Percentiles rank a stretch among this genome's conserved stretches.
phyloP scores from a whole-genome alignment of 92 coral and sea anemone species.

The Epizoanthus ramosus region DNA sequence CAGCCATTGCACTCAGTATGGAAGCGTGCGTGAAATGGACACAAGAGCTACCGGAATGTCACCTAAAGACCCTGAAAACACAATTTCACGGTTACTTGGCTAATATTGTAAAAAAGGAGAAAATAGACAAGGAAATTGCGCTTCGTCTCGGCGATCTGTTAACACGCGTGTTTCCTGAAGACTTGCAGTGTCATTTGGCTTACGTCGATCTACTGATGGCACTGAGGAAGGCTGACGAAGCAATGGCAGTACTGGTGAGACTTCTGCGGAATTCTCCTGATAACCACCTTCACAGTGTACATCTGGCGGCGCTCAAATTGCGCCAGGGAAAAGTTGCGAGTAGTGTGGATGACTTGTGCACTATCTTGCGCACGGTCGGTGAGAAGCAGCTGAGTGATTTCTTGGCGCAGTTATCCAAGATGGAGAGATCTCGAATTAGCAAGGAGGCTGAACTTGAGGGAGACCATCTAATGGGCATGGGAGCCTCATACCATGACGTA shows the following conservation, averaged over 20 bases:
- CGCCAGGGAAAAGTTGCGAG: constrained; percentile 67
- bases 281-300: constrained; percentile 67
- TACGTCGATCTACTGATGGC: constrained; percentile 76
- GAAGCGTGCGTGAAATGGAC: constrained; percentile 56
- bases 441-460: constrained; percentile 82
- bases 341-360: constrained; percentile 75
- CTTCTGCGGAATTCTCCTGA: constrained; percentile 73
- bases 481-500: constrained; percentile 39
- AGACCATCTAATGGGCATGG: constrained; percentile 41
- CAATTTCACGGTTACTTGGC: constrained; percentile 57
- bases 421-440: constrained; percentile 62
- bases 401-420: constrained; percentile 56
- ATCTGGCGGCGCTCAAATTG: constrained; percentile 83
- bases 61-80: constrained; percentile 48
- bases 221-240: constrained; percentile 75
- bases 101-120: constrained; percentile 39
- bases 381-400: constrained; percentile 70
- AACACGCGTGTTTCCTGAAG: constrained; percentile 70
- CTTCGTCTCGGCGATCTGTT: constrained; percentile 75
- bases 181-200: constrained; percentile 72
- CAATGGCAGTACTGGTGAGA: constrained; percentile 85
- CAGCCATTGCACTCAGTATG: constrained; percentile 50
- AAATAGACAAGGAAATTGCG: constrained; percentile 32
- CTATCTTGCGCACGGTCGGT: constrained; percentile 71
- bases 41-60: constrained; percentile 56